Evolutionary conservation across 2,113 vertebrate species (phyloP), one percentile per base, ranked within the genome.

Genomic region (Litocranius walleri): DNA sequence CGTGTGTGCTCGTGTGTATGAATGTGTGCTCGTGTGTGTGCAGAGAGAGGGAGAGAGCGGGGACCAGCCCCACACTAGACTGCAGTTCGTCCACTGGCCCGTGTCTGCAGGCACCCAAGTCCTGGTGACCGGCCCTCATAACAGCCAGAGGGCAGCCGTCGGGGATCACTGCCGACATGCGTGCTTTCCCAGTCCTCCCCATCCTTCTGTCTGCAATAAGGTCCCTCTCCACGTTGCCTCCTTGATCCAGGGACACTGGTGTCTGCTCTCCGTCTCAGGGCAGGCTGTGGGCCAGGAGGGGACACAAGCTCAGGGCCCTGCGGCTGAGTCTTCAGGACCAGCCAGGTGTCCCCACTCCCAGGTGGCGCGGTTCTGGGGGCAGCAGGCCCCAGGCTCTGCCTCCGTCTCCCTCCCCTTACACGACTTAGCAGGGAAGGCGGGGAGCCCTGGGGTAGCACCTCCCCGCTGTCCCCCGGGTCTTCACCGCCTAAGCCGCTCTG

Each of bases 151-250:
- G 14, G 29, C 1, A 11, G 29, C 40, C 3, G 3, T 17, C 17
- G 13, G 40, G n/a, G 7, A 16, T 21, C 2, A 3, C 3, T 21
- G 81, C 7, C 48, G 2, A 10, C 19, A 3, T 19, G 30, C 3
- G 2, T 11, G 1, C 7, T 16, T 14, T 33, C 29, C 45, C 23
- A 45, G 74, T 48, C n/a, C 8, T 40, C 16, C 36, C 7, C 45
- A 2, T 9, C 45, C 23, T 52, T 29, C 84, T 36, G 10, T 33
- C 57, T 80, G 30, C 61, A 6, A 7, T 52, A 6, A 10, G 29
- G 52, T 3, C 27, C 11, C 2, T 87, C n/a, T 80, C n/a, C 30
- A 21, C 7, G 1, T 40, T 50, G 40, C 64, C 84, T 52, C 61
- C 21, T 50, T 36, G 43, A 29, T 23, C 30, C 0, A 52, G 19